Conservation (phyloP, 2,797 vertebrate genomes). For the Lithobates pipiens region DNA sequence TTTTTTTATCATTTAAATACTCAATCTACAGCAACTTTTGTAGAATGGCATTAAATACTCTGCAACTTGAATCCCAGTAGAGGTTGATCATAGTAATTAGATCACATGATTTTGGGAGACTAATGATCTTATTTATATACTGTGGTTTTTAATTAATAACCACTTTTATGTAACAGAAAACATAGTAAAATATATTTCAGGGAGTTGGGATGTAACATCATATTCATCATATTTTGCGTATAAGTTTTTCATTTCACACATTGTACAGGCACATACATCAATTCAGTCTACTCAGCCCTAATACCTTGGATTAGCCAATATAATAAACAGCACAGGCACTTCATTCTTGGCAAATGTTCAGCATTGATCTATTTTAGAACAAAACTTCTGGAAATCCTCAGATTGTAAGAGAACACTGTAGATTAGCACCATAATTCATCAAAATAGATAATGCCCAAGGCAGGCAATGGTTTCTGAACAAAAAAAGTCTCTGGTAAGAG, state of each 20-base stretch:
- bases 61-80: too few species aligned
- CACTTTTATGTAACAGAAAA: too few species aligned
- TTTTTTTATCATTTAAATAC: too few species aligned
- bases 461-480: slow-evolving; percentile 34
- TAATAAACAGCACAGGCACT: slow-evolving; percentile 35
- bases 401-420: slow-evolving; percentile 36
- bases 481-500: slow-evolving; percentile 39
- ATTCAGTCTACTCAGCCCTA: not conserved
- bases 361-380: slow-evolving; percentile 34
- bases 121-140: too few species aligned
- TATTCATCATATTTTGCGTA: too few species aligned
- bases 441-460: slow-evolving; percentile 49
- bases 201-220: too few species aligned
- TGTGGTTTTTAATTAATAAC: too few species aligned
- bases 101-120: too few species aligned
- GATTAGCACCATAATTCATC: slow-evolving; percentile 43
- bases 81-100: too few species aligned
- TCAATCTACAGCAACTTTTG: too few species aligned
- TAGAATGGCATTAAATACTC: too few species aligned
- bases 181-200: too few species aligned
- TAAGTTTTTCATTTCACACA: not conserved
- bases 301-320: slow-evolving; percentile 30
- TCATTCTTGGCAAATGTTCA: slow-evolving; percentile 29
- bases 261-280: not conserved
- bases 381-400: slow-evolving; percentile 33